phyloP scores from a whole-genome alignment of 2,888 invertebrate genomes.

The Lucinisca nassula region DNA sequence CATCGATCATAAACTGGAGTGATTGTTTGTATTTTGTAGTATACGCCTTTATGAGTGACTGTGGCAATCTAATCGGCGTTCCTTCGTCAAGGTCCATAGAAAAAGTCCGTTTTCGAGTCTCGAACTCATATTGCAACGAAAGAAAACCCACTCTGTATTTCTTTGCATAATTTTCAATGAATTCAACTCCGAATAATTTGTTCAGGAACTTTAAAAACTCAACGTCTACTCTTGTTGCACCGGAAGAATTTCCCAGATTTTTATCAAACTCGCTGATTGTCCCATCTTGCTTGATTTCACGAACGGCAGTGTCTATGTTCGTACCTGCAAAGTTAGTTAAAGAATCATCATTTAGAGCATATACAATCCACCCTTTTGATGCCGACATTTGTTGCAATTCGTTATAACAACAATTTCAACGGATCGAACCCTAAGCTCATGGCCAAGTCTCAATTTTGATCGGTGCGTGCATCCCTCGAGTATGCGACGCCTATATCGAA shows the following conservation, averaged over 20 bases:
- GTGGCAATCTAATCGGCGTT: conserved; percentile 46
- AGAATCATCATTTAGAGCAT: too few relatives aligned
- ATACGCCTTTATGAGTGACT: conserved; percentile 56
- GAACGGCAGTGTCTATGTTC: conserved; percentile 68
- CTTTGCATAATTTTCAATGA: conserved; percentile 71
- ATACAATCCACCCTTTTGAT: too few relatives aligned
- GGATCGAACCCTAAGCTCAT: too few relatives aligned
- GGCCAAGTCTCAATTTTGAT: too few relatives aligned
- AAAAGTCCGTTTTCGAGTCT: conserved; percentile 70
- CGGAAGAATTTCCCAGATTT: conserved; percentile 67
- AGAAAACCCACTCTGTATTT: conserved; percentile 68
- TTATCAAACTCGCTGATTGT: conserved; percentile 63
- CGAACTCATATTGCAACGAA: conserved; percentile 74
- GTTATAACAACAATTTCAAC: too few relatives aligned
- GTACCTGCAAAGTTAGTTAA: conserved; percentile 28
- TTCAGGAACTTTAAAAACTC: conserved; percentile 72
- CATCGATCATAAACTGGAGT: conserved; percentile 65
- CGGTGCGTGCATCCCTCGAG: too few relatives aligned
- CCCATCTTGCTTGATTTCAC: conserved; percentile 64
- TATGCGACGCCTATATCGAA: too few relatives aligned
- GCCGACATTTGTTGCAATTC: too few relatives aligned
- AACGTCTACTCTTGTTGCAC: conserved; percentile 69
- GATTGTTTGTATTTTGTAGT: conserved; percentile 60
- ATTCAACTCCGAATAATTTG: conserved; percentile 64
- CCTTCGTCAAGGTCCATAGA: conserved; percentile 52